These are phyloP conservation scores for Pseudolaguvia tuberculata DNA, from an alignment of 2,113 vertebrate species.

Conservation along the genomic window DNA sequence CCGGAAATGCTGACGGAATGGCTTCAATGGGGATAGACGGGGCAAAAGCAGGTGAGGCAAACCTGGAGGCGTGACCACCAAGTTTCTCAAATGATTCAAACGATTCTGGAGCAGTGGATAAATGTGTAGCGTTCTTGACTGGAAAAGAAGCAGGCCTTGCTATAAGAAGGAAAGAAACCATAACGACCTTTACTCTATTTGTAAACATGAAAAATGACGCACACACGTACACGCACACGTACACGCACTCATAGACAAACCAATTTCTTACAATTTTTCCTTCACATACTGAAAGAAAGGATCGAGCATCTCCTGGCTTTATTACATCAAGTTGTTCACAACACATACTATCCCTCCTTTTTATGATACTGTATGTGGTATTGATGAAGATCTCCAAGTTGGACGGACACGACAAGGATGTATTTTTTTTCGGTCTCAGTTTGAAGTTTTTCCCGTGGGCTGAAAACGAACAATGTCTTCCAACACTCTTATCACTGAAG, in stretches of 20 bases:
- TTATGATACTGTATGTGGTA: constrained; percentile 37
- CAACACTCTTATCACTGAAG: neutral
- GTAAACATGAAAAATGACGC: neutral
- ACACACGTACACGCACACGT: neutral
- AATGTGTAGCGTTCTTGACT: constrained; percentile 33
- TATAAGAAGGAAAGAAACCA: constrained; percentile 13
- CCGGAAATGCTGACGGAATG: constrained; percentile 8
- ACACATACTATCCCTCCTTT: constrained; percentile 20
- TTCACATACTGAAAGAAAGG: constrained; percentile 38
- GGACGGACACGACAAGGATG: constrained; percentile 29
- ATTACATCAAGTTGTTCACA: constrained; percentile 39
- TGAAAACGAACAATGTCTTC: constrained; percentile 32
- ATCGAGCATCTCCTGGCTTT: constrained; percentile 27
- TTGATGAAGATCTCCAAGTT: constrained; percentile 33
- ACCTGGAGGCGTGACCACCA: neutral
- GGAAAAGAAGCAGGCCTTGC: constrained; percentile 42
- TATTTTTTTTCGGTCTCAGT: constrained; percentile 26
- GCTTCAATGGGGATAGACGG: neutral
- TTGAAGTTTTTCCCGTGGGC: constrained; percentile 29
- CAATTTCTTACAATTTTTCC: constrained; percentile 43
- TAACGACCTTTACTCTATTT: neutral
- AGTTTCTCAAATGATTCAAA: constrained; percentile 2
- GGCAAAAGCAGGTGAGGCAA: constrained; percentile 36
- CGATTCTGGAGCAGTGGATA: constrained; percentile 43
- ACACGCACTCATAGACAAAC: too few species aligned